These are phyloP conservation scores for Chelon auratus DNA, from an alignment of 2,797 vertebrate species.

Conservation along the genomic window DNA sequence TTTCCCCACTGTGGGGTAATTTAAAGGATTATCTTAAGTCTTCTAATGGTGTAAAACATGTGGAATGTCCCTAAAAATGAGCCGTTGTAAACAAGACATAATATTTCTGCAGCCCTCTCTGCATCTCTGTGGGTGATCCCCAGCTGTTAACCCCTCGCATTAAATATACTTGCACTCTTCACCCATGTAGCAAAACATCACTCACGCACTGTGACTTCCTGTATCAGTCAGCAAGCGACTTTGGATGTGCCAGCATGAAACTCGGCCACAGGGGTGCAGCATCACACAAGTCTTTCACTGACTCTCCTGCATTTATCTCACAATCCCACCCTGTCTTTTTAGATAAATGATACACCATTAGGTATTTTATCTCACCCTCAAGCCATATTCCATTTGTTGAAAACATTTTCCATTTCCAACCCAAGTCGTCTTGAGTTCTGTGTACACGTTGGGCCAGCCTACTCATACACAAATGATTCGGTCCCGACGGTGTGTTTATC, in stretches of 20 bases:
- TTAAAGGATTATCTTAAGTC: too few relatives aligned
- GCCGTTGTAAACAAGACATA: too few relatives aligned
- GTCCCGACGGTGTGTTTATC: conserved; percentile 1
- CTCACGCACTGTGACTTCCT: neutral
- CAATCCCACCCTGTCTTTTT: conserved; percentile 7
- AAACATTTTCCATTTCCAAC: neutral
- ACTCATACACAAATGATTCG: neutral
- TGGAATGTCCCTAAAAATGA: too few relatives aligned
- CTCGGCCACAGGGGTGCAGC: conserved; percentile 71
- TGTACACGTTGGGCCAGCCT: neutral
- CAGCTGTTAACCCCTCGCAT: neutral
- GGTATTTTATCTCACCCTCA: conserved; percentile 9
- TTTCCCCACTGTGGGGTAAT: too few relatives aligned
- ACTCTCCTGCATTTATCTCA: neutral
- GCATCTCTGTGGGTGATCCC: neutral
- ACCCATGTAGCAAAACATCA: neutral
- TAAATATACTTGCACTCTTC: neutral
- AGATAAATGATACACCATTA: neutral
- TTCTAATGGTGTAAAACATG: too few relatives aligned
- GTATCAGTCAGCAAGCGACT: neutral
- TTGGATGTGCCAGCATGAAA: neutral
- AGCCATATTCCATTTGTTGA: neutral
- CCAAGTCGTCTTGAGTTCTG: neutral
- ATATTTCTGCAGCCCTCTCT: neutral
- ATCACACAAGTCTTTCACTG: conserved; percentile 36